Evolutionary conservation across 53 echinoderm and acorn worm species (phyloP), one percentile per base, ranked within the genome.

Genomic region (Actinopyga echinites): DNA sequence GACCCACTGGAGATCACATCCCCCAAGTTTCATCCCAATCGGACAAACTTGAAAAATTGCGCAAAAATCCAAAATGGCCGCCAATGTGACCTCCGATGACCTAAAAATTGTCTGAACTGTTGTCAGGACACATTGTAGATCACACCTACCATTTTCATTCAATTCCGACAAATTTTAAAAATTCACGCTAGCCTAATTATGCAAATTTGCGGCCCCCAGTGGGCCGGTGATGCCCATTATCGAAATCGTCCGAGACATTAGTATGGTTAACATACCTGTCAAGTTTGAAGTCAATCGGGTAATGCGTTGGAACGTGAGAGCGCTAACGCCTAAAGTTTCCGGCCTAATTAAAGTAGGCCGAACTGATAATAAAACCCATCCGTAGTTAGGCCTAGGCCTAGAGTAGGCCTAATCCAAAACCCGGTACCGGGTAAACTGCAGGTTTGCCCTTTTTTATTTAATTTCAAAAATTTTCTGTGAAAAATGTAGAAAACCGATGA

Each of bases 241-340:
- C 62, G n/a, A 61, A 61, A 22, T 61, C 62, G 62, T 61, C 62
- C 62, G 62, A 61, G 62, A 61, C 28, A 17, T 61, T 61, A 21
- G 13, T 61, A 61, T 61, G 62, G 62, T 21, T 17, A 61, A 61
- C 62, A 61, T 61, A 21, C n/a, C 15, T 61, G 62, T 21, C 62
- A 12, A 61, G 62, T 61, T 61, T 61, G 62, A 61, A 61, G 62
- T 61, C 62, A 61, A 61, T 61, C 62, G 62, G 62, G n/a, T 61
- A 61, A 17, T 61, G 62, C n/a, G 62, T 21, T 61, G 62, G 62
- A 61, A 21, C 62, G 8, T 12, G 62, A 12, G 62, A 17, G 62
- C 15, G 15, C 62, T 17, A 61, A 61, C 13, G 15, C 62, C 13
- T 61, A 61, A 61, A 17, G n/a, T 61, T 21, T 21, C 62, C 62